Conservation (phyloP, 2,113 vertebrate genomes). For the Onychostruthus taczanowskii region DNA sequence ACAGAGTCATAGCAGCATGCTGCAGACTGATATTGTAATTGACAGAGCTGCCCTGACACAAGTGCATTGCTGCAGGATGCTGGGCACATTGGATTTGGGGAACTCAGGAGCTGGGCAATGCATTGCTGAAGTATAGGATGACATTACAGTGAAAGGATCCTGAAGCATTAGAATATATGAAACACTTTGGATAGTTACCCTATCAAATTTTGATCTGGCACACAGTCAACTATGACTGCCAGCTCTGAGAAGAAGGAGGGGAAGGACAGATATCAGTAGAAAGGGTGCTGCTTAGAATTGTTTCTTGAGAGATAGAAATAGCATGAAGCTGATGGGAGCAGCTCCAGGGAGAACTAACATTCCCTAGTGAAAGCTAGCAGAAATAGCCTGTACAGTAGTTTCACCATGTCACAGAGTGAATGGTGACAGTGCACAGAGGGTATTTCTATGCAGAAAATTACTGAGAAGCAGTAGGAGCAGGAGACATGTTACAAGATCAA, state of each 20-base stretch:
- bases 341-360: background rate
- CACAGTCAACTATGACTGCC: background rate
- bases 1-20: background rate
- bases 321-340: background rate
- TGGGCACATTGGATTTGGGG: background rate
- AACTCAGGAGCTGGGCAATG: background rate
- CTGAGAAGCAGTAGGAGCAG: background rate
- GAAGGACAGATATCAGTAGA: background rate
- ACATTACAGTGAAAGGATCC: background rate
- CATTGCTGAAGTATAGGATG: background rate
- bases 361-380: background rate
- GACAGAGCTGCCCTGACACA: constrained; percentile 1
- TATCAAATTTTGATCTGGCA: constrained; percentile 34
- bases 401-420: background rate
- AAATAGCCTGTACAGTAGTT: background rate
- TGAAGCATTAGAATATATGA: background rate
- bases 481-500: background rate
- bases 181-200: background rate
- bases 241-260: background rate
- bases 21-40: constrained; percentile 1
- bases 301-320: background rate
- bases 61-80: background rate
- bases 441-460: constrained; percentile 7
- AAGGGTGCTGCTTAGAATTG: background rate
- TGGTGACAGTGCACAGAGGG: background rate